These are phyloP conservation scores for Mya arenaria DNA, from an alignment of 1,140 invertebrate species.

Conservation along the genomic window DNA sequence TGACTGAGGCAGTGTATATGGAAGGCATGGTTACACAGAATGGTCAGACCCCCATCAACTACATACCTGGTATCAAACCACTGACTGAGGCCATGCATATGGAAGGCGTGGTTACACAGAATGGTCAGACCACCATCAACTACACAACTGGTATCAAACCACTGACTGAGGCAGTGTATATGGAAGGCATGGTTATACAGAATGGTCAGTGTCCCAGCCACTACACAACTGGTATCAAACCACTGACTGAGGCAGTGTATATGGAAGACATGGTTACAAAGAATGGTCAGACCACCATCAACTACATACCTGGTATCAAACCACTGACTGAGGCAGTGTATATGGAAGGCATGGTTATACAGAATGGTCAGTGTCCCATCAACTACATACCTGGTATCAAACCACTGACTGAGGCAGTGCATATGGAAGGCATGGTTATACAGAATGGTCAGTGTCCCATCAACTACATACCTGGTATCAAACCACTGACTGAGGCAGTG, in stretches of 20 bases:
- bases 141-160: constrained; percentile 92
- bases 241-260: constrained; percentile 97
- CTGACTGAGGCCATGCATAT: constrained; percentile 95
- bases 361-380: constrained; percentile 88
- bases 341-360: constrained; percentile 99
- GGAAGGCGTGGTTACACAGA: constrained; percentile 99
- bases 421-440: constrained; percentile 99
- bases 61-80: constrained; percentile 94
- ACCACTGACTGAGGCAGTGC: constrained; percentile 96
- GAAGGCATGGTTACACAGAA: constrained; percentile 99
- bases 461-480: constrained; percentile 87
- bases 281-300: constrained; percentile 97
- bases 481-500: constrained; percentile 97
- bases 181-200: constrained; percentile 99
- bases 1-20: constrained; percentile 97
- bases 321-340: constrained; percentile 97
- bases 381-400: constrained; percentile 88
- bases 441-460: constrained; percentile 88
- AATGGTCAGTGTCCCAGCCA: constrained; percentile 98
- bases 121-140: constrained; percentile 98
- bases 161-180: constrained; percentile 96
- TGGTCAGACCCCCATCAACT: constrained; percentile 98
- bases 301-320: constrained; percentile 92
- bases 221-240: constrained; percentile 92
- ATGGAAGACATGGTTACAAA: constrained; percentile 99